A percentile compares a stretch with the other conserved stretches of the same genome.
Evolutionary conservation across 2,113 vertebrate genomes (phyloP).

Genomic region (Mesocricetus auratus): DNA sequence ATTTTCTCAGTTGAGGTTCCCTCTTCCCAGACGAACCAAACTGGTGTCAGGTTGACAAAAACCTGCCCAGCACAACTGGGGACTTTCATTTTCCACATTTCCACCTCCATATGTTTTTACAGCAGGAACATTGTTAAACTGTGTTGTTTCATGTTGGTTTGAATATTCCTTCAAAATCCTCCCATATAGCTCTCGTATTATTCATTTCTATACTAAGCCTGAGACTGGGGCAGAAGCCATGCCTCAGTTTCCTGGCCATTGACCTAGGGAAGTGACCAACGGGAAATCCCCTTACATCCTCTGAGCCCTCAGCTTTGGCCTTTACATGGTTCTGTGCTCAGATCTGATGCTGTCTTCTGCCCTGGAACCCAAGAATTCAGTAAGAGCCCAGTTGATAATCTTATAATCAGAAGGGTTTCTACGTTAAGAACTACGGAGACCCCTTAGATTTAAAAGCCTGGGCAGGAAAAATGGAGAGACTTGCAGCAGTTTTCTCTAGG

Average conservation of each 20-base stretch:
- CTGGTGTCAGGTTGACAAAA: neutral
- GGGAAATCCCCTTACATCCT: neutral
- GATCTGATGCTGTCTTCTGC: neutral
- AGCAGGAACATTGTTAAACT: constrained; percentile 5
- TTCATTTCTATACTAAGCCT: neutral
- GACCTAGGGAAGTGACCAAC: neutral
- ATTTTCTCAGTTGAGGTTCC: neutral
- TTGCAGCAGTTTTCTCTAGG: neutral
- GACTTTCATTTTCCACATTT: neutral
- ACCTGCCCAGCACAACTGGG: neutral
- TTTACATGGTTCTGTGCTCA: neutral
- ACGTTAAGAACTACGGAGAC: neutral
- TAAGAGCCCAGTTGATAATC: neutral
- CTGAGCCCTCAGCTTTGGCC: neutral
- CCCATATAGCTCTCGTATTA: neutral
- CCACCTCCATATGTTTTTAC: neutral
- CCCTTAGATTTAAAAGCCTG: neutral
- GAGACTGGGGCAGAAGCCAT: neutral
- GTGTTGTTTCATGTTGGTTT: neutral
- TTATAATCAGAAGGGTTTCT: neutral
- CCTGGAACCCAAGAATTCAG: neutral
- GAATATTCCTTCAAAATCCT: neutral
- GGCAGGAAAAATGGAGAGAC: neutral
- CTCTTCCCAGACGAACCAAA: neutral
- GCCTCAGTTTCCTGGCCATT: neutral